Evolutionary conservation across 2,113 vertebrate species (phyloP).

Genomic region (Hepsetus odoe): DNA sequence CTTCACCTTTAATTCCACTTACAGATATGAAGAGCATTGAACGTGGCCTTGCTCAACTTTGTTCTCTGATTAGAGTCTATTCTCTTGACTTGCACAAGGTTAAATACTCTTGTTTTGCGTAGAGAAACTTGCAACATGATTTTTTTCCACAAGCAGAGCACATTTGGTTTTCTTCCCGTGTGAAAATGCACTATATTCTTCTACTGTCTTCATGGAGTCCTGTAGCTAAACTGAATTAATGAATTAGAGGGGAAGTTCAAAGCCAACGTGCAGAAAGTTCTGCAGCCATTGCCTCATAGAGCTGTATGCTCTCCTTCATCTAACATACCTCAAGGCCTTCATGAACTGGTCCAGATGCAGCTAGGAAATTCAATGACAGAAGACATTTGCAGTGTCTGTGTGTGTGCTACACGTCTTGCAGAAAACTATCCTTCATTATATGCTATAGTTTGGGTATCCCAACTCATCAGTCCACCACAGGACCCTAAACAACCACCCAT

Average conservation of each 20-base stretch:
- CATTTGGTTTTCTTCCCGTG: too few relatives aligned
- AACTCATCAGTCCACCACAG: too few relatives aligned
- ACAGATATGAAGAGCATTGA: neutral
- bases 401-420: too few relatives aligned
- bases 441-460: too few relatives aligned
- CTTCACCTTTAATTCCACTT: neutral
- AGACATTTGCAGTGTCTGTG: too few relatives aligned
- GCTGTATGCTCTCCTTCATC: neutral
- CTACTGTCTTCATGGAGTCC: neutral
- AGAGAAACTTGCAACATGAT: neutral
- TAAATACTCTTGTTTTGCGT: neutral
- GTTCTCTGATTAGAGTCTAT: neutral
- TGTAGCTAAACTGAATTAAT: neutral
- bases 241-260: neutral
- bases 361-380: too few relatives aligned
- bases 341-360: constrained; percentile 29
- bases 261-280: neutral
- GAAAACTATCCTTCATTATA: too few relatives aligned
- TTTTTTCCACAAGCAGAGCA: neutral
- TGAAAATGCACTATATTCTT: too few relatives aligned
- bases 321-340: neutral
- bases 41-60: neutral
- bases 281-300: neutral
- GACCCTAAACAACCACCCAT: too few relatives aligned
- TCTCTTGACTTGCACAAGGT: neutral